Evolutionary conservation across 2,113 vertebrate species (phyloP), one percentile per base, ranked within the genome.

Genomic region (Rhinolophus sinicus): DNA sequence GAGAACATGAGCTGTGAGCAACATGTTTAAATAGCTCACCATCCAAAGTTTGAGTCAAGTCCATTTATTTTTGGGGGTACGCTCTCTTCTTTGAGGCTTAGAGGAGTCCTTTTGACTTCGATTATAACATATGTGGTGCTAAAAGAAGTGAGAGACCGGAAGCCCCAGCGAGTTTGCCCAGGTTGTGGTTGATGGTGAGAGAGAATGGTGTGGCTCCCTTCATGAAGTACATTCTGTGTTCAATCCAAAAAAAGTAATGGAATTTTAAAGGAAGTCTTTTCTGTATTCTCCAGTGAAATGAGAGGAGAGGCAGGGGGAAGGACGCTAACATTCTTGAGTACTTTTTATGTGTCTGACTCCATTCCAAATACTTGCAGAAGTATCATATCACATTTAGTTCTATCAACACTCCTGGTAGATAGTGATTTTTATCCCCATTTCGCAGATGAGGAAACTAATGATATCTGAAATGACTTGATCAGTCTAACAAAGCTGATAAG

Each of bases 21-120:
- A 94, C 77, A 92, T 95, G 96, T 97, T 96, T 94, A 88, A 98
- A 95, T 90, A 81, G 92, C 96, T 83, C 16, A 76, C 95, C 88
- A 30, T 75, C 89, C 90, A 89, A 70, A 97, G 93, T 96, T 94
- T 97, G 78, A 96, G 73, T 97, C 93, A 83, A 35, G 76, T 50
- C 89, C 97, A 28, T 93, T 96, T 94, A 75, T 96, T 92, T 95
- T 35, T 28, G 33, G 33, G 33, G 92, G 21, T 52, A 38, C 38
- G 38, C 70, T 2, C 1, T 54, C 78, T 86, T 64, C 90, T 91
- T 91, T 85, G 90, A 97, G 82, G 24, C 22, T 14, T 3, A n/a
- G 33, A 75, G 9, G 56, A 38, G 5, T 1, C 56, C 54, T 78
- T 96, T 94, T 35, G 90, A 95, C 78, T 96, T 88, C 19, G 19